Evolutionary conservation across 2,113 vertebrate species (phyloP).

Genomic region (Clinocottus analis): DNA sequence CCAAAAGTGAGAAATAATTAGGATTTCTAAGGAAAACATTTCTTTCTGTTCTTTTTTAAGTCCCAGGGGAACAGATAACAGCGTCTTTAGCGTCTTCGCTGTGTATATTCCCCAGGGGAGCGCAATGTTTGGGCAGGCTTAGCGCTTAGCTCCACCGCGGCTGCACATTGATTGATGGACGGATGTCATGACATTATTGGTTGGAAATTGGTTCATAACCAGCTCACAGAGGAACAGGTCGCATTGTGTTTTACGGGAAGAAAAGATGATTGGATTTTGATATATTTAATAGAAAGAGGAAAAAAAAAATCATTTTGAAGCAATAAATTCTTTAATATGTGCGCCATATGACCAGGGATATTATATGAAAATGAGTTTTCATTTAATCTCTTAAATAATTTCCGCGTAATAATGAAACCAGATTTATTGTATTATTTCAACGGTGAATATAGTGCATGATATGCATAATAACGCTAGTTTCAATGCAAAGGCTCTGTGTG

Average conservation of each 20-base stretch:
- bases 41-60: background rate
- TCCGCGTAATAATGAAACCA: background rate
- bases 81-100: background rate
- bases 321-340: background rate
- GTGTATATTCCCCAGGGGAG: background rate
- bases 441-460: background rate
- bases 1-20: background rate
- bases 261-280: constrained; percentile 7
- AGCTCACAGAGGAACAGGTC: background rate
- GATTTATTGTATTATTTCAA: background rate
- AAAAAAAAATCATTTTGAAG: background rate
- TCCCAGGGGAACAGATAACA: background rate
- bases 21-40: background rate
- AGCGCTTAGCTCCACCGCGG: background rate
- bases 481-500: background rate
- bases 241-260: background rate
- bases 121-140: background rate
- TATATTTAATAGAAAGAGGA: background rate
- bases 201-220: background rate
- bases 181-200: background rate
- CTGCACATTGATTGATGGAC: background rate
- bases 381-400: background rate
- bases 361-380: background rate
- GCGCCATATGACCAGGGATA: background rate
- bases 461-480: background rate